Evolutionary conservation across 2,113 vertebrate species (phyloP), one percentile per base, ranked within the genome.

Genomic region (Ranitomeya variabilis): DNA sequence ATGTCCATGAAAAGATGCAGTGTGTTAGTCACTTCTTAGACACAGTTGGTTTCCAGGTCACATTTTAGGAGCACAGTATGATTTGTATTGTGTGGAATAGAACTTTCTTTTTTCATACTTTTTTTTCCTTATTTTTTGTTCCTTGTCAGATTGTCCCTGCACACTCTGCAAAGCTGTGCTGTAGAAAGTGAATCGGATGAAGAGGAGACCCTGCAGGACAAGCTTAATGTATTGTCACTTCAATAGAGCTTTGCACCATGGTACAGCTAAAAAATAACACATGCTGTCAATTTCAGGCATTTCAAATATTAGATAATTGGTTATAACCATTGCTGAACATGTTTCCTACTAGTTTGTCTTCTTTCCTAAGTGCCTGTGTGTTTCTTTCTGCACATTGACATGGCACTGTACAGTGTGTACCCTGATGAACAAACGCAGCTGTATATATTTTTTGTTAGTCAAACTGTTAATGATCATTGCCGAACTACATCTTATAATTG

Each of bases 141-240:
- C 54, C 76, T 67, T 83, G 26, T 77, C 87, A 89, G 87, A 64
- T 84, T 76, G 59, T 26, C 71, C 59, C 37, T 67, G 54, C 73
- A 69, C 54, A 13, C 73, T 66, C 45, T 84, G 73, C 69, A 85
- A 90, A 92, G 91, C 86, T 67, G 52, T 90, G 92, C 90, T 93
- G 91, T 90, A 21, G 90, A 94, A 90, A 91, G 90, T 90, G 91
- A 94, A 19, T n/a, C 90, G 83, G 92, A 95, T 82, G 93, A 94
- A 4, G 93, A 93, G 71, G 93, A 93, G 11, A 52, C 90, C 89
- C 90, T 93, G 90, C 92, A 92, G 90, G 96, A 96, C 90, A 94
- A 82, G 13, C 92, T 91, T 87, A 93, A 95, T 88, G 95, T 96
- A 85, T 90, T 95, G 84, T 92, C 90, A 9, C 90, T 97, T 64